Base-by-base conservation (phyloP, 1,140 invertebrate genomes). In the Drosophila santomea region DNA sequence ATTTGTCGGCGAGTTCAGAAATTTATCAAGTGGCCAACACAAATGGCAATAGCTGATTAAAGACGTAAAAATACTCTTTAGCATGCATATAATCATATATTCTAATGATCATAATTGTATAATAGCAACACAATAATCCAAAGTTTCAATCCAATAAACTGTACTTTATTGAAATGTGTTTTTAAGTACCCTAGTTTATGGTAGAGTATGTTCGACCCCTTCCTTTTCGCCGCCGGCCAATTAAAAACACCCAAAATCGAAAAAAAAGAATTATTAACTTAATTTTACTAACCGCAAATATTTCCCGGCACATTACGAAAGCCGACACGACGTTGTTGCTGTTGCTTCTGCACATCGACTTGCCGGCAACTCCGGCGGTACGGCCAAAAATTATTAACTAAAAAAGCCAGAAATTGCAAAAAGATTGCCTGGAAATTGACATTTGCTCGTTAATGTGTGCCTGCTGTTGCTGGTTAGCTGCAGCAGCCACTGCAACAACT, bases 391-490 rank as follows among this genome's bases (percentile, higher is more conserved):
- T 88, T 88, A 88, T 88, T 83, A 88, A 89, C 79, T 88, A 76
- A 86, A 79, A 73, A 75, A 77, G 45, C 55, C 69, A 68, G 66
- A 88, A 86, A 88, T 78, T 74, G 69, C 78, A 79, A 79, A 88
- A 88, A 88, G 76, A 88, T 88, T 89, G 84, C 84, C 66, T 78
- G 71, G 76, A 88, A 88, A 88, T 83, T 88, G 83, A 88, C 83
- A 88, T 88, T 88, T 88, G 83, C 71, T 88, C 79, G 83, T 88
- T 88, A 88, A 88, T 88, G 74, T 77, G 79, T 61, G 55, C 68
- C 41, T 67, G 56, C 44, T 35, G 45, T 45, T 58, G 55, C 63
- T 44, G 56, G 73, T 67, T 76, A 44, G 38, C 68, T 60, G 39
- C 32, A 59, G 4, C 32, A 20, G 20, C 32, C 25, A 35, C 35